Evolutionary conservation across 2,797 vertebrate species (phyloP), one percentile per base, ranked within the genome.

Genomic region (Aratinga solstitialis): DNA sequence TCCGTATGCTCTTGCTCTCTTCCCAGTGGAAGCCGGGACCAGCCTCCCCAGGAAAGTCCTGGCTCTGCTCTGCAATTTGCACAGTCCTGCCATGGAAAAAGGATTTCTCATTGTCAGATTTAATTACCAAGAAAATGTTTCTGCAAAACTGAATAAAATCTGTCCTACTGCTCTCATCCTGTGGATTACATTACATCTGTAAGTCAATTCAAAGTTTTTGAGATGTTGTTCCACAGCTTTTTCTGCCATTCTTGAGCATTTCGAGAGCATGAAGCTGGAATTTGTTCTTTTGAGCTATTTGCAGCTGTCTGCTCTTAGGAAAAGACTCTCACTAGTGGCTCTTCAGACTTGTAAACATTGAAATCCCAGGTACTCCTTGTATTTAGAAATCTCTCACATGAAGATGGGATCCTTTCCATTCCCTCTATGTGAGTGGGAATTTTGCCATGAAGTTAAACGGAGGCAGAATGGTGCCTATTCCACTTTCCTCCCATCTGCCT

Each of bases 81-180:
- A 84, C 75, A 85, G 65, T 11, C 12, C 34, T 78, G 30, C 50
- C 45, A 62, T 15, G 51, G 74, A 89, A 84, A 90, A 94, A 32
- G 29, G 32, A 85, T 92, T 94, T 89, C 54, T 9, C 0, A 0
- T 32, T 87, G 74, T 71, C 51, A 73, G 32, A 43, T 82, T 80
- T 72, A 81, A 66, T 72, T 29, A 54, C 62, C 56, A 77, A 48
- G 48, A 30, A 75, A 85, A 65, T 16, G 38, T 45, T 85, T 66
- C 62, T 87, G 65, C 72, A 75, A 91, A 93, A 32, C 11, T 81
- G 45, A 94, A 88, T 32, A 69, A 85, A 93, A 63, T 53, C 43
- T 50, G 29, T 62, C 58, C 18, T 38, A 72, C 10, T 58, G 67
- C 22, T 85, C 89, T 80, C 34, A 69, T 65, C 13, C 42, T 5